Evolutionary conservation across 1,140 invertebrate species (phyloP).

Genomic region (Neotoxoptera formosana): DNA sequence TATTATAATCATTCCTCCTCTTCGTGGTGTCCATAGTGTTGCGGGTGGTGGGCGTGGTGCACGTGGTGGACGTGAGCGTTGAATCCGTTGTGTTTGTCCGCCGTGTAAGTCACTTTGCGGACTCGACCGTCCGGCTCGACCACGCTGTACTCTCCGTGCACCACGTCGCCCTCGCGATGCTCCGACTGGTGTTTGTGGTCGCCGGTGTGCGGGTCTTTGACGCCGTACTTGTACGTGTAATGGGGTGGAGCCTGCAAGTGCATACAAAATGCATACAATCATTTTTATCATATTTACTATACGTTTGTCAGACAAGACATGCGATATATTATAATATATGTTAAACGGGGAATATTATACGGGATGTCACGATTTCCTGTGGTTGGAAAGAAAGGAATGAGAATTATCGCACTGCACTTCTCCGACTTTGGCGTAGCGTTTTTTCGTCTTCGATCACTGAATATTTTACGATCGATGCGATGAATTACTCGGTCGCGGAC

Average conservation of each 20-base stretch:
- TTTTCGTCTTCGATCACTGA: no score
- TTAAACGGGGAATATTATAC: neutral
- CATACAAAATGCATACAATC: neutral
- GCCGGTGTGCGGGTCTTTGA: slow-evolving; percentile 69
- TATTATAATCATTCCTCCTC: no score
- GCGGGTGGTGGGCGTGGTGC: slow-evolving; percentile 41
- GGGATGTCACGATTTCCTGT: no score
- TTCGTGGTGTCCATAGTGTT: slow-evolving; percentile 54
- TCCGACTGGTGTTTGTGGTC: slow-evolving; percentile 75
- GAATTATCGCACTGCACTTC: no score
- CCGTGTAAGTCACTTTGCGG: slow-evolving; percentile 62
- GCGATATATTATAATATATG: neutral
- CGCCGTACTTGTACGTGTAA: slow-evolving; percentile 68
- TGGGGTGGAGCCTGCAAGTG: slow-evolving; percentile 60
- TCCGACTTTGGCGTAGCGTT: no score
- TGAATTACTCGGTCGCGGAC: no score
- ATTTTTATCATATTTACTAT: no score
- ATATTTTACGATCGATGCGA: no score
- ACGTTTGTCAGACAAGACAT: neutral
- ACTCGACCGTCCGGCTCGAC: slow-evolving; percentile 63
- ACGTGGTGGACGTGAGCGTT: slow-evolving; percentile 59
- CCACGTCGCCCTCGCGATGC: slow-evolving; percentile 72
- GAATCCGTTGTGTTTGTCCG: slow-evolving; percentile 61
- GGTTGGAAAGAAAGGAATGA: no score
- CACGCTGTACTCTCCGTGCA: slow-evolving; percentile 73